Conservation (phyloP, 2,797 vertebrate genomes). For the Silurus lanzhouensis region DNA sequence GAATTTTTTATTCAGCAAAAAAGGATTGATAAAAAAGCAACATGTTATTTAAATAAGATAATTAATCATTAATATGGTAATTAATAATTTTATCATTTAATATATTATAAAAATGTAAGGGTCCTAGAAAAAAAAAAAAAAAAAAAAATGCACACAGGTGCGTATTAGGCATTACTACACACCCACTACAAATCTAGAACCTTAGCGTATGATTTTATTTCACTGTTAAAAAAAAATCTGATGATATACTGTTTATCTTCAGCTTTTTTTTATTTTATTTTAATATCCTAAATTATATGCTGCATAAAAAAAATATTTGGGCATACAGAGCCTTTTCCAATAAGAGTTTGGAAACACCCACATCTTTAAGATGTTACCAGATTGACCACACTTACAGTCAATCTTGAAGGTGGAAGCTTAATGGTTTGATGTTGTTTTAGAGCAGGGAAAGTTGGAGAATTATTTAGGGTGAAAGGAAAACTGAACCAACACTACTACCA, state of each 20-base stretch:
- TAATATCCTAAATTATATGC: neutral
- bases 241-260: neutral
- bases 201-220: no score
- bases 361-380: no score
- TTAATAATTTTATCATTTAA: neutral
- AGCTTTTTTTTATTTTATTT: neutral
- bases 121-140: neutral
- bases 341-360: no score
- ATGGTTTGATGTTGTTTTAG: no score
- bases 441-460: no score
- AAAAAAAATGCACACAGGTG: neutral
- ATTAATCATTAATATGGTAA: no score
- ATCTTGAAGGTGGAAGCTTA: no score
- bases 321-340: no score
- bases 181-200: neutral
- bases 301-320: neutral
- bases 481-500: no score
- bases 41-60: no score
- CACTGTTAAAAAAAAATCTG: neutral
- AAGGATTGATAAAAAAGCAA: neutral
- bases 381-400: no score
- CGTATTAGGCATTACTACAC: neutral
- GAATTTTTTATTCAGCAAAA: neutral
- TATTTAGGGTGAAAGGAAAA: no score
- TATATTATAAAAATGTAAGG: neutral